These are phyloP conservation scores for Nephrocerus scutellatus DNA, from an alignment of 2,888 invertebrate genomes.

Conservation along the genomic window DNA sequence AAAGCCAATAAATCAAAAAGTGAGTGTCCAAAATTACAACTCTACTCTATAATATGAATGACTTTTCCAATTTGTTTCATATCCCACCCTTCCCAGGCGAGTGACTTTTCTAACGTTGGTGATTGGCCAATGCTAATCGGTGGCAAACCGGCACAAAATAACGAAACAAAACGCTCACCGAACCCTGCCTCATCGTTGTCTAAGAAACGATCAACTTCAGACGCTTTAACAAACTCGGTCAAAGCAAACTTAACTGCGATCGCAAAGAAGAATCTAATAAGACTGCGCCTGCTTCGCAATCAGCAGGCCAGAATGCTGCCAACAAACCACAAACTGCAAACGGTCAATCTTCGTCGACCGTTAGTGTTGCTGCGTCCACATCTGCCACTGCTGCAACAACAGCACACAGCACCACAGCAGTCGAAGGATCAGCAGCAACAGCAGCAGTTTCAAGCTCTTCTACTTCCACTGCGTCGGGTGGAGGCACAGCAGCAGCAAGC, in stretches of 20 bases:
- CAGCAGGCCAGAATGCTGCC: constrained; percentile 16
- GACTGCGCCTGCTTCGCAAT: constrained; percentile 3
- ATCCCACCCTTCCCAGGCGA: constrained; percentile 56
- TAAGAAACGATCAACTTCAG: constrained; percentile 32
- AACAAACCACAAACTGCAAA: constrained; percentile 9
- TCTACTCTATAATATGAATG: background rate
- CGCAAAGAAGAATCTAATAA: constrained; percentile 13
- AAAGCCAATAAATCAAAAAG: constrained; percentile 54
- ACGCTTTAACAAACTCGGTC: constrained; percentile 17
- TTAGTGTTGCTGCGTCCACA: constrained; percentile 7
- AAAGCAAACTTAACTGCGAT: constrained; percentile 13
- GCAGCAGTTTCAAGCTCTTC: constrained; percentile 12
- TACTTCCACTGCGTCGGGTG: constrained; percentile 19
- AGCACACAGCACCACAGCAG: constrained; percentile 10
- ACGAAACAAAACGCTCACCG: constrained; percentile 45
- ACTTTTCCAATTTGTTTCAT: background rate
- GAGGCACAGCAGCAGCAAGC: constrained; percentile 16
- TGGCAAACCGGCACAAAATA: constrained; percentile 48
- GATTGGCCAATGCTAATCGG: constrained; percentile 85
- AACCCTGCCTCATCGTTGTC: no score
- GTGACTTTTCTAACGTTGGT: constrained; percentile 79
- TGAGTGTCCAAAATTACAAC: constrained; percentile 32
- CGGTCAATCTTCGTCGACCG: constrained; percentile 4
- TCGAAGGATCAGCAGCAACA: constrained; percentile 7
- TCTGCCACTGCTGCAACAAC: constrained; percentile 2